These are phyloP conservation scores for Monopterus albus DNA, from an alignment of 2,113 vertebrate genomes.

Conservation along the genomic window DNA sequence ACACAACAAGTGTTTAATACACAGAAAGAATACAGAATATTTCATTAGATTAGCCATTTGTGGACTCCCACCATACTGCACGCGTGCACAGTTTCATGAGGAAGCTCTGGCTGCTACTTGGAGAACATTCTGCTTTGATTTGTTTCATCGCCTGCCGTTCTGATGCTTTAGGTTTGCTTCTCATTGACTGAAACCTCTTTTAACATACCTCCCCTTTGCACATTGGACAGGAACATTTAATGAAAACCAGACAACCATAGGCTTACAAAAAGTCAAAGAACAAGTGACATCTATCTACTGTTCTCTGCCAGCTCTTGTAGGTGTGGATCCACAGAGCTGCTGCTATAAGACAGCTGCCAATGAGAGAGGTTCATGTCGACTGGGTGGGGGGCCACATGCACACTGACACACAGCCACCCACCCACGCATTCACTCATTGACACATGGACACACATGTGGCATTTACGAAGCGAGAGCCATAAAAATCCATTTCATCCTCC, in stretches of 20 bases:
- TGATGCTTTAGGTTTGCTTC: constrained; percentile 44
- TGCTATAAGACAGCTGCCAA: constrained; percentile 33
- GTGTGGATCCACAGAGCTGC: constrained; percentile 29
- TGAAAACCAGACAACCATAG: constrained; percentile 36
- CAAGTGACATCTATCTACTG: constrained; percentile 70
- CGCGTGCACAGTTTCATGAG: background rate
- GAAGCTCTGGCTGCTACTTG: constrained; percentile 11
- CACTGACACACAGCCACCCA: constrained; percentile 25
- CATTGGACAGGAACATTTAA: constrained; percentile 31
- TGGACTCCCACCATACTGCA: background rate
- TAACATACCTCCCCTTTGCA: constrained; percentile 39
- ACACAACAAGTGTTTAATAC: background rate
- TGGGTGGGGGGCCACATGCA: constrained; percentile 12
- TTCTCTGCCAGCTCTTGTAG: constrained; percentile 57
- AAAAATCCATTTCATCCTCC: constrained; percentile 70
- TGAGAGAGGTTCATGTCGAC: constrained; percentile 55
- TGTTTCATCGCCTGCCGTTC: constrained; percentile 38
- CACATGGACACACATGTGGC: constrained; percentile 55
- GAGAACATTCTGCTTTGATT: constrained; percentile 32
- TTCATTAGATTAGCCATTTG: background rate
- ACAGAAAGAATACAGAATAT: background rate
- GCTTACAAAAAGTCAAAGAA: constrained; percentile 54
- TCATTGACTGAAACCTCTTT: constrained; percentile 42
- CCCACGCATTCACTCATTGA: constrained; percentile 40
- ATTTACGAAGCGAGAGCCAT: constrained; percentile 79